Evolutionary conservation across 2,113 vertebrate species (phyloP), one percentile per base, ranked within the genome.

Genomic region (Poecile atricapillus): DNA sequence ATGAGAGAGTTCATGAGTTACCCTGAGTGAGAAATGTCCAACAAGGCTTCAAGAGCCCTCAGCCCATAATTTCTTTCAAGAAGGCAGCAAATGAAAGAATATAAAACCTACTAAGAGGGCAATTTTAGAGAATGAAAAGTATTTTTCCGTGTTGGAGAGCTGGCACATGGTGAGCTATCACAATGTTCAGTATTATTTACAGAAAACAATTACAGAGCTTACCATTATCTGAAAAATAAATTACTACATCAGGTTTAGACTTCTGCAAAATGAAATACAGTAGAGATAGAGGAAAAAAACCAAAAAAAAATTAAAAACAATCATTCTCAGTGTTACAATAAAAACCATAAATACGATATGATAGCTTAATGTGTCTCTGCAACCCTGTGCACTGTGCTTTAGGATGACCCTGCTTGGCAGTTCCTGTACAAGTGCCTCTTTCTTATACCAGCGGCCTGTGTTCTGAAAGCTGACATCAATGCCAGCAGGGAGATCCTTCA

Each of bases 181-280:
- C n/a, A 70, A 67, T 4, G 27, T 60, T 83, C 85, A 62, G n/a
- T 49, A 59, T 74, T 90, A 92, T 71, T 92, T 87, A 88, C 86
- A 87, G 80, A 87, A 93, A 90, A 89, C 60, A 95, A 83, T 77
- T 90, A 78, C 47, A 56, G 76, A 90, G 60, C 24, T 89, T 89
- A 80, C 22, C 35, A 37, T 50, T 35, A 90, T 52, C 71, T 87
- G 59, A 77, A 80, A 85, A 53, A 9, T 21, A 89, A 87, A 25
- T 58, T 65, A 46, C 24, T 41, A 37, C 10, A 64, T 25, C 25
- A 62, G n/a, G 25, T 90, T 76, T 69, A 68, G 74, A 84, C 24
- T 75, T 46, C 56, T 73, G 12, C 24, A 73, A 83, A 93, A 76
- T 21, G 0, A 82, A 85, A 82, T 47, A 60, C 3, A 35, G 8